Base-by-base conservation (phyloP, 2,113 vertebrate genomes). In the Naja naja region DNA sequence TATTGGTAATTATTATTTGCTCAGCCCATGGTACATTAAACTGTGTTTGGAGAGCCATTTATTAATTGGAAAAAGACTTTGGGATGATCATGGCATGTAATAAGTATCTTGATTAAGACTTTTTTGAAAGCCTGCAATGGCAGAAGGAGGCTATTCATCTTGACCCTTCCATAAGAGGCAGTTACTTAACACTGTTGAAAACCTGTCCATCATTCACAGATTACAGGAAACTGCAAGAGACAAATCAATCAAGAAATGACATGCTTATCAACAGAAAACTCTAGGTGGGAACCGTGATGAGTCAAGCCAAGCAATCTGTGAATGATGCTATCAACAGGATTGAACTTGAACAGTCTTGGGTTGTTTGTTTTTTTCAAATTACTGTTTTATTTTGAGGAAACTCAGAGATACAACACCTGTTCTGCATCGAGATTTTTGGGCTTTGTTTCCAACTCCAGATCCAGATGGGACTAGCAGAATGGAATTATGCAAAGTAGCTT, bases 21-120 rank as follows among this genome's bases (percentile, higher is more conserved):
- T 55, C 94, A 92, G 47, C 1, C 1, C 25, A 94, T 81, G 85
- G 55, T 92, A 91, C 23, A 93, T 95, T 96, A 95, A 85, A 88
- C 89, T 93, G 90, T 91, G 89, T 93, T 94, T 93, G 85, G 49
- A 58, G 45, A 93, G 92, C 16, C 54, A 94, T 95, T 94, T 94
- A 95, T 95, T 97, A 96, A 96, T 90, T 94, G 93, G 93, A 95
- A 96, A 95, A 95, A 39, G 85, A 54, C 93, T 95, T 95, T 91
- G 53, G 91, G 95, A 87, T 89, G 95, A 93, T 87, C 95, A 74
- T 89, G 94, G 94, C 92, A 95, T 96, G 95, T 74, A 91, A 91
- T 95, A 95, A 96, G 90, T 92, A 87, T 92, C 93, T 93, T 95
- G 94, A 95, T 95, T 94, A 95, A 95, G 88, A 87, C 49, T 90